Base-by-base conservation (phyloP, 2,888 invertebrate genomes). In the Lepidonotus clava region DNA sequence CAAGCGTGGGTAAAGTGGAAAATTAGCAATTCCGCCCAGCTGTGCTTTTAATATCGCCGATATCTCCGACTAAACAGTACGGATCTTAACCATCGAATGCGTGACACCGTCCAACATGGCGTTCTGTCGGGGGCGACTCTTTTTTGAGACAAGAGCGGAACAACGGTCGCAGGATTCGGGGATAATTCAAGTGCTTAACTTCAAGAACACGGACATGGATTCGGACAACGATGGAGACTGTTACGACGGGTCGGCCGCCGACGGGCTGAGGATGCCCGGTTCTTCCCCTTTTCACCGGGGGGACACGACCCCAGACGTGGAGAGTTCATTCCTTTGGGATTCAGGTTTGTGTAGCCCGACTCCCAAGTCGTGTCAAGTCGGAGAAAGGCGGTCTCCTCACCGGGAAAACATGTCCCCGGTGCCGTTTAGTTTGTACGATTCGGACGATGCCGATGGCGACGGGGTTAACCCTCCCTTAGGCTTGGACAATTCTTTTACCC, bases 401-500 rank as follows among this genome's bases (percentile, higher is more conserved):
- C 32, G 34, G 11, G 36, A 41, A 14, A 51, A 53, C 76, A 14
- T 80, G 28, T 87, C 87, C 21, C 87, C 86, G 24, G 87, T 88
- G 24, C 87, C 86, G 28, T 87, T 84, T 86, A 86, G 34, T 28
- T 66, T 51, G n/a, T 77, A 80, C 28, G 87, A 86, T 28, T 87
- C 86, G 5, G 87, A 76, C 28, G 85, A 85, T 28, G 80, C 53
- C 28, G 76, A 51, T 61, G 41, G 21, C 28, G 38, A 76, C 24
- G 24, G 32, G 18, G n/a, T 56, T 41, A 71, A 83, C 18, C 83
- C 51, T 8, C 28, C 46, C 14, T n/a, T n/a, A n/a, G n/a, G n/a
- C n/a, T n/a, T n/a, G n/a, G 77, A 86, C 18, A 85, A 51, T 18
- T 86, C 88, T 18, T 86, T 67, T 34, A 90, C 94, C 5, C 96